Base-by-base conservation (phyloP, 1,140 invertebrate genomes). In the Drusus annulatus region DNA sequence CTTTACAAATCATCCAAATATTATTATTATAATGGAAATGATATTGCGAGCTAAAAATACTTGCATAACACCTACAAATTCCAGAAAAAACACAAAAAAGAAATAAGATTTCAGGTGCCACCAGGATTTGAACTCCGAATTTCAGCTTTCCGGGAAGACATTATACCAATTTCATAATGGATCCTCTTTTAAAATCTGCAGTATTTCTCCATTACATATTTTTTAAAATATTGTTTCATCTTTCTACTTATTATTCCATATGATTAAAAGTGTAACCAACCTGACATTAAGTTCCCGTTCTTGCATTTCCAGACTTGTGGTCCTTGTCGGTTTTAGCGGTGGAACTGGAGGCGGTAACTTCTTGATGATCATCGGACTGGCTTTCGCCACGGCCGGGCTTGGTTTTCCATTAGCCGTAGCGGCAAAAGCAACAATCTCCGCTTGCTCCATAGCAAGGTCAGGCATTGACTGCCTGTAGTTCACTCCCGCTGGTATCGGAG, bases 391-490 rank as follows among this genome's bases (percentile, higher is more conserved):
- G 21, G 50, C 21, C 84, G 16, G 87, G 17, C 31, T 17, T 13
- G 25, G 52, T 16, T 75, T 56, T 6, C 19, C 50, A 52, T 81
- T 81, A 13, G 69, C 8, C 17, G 79, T 15, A 36, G 79, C 79
- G 1, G 86, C 83, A 0, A 85, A 7, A 85, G 82, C 0, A 13
- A 85, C 84, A 15, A 84, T 87, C 76, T 91, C 91, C 28, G 88
- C 86, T 80, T 91, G 91, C 51, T 87, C 87, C 13, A 89, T 76
- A 0, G 89, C 80, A 6, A 94, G 86, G 86, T 94, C 93, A 0
- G 93, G 93, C 92, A 94, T 93, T 0, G 93, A 94, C 50, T 93
- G 92, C 73, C 93, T 89, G 79, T 93, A 93, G 84, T 92, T 91
- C 5, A 89, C 84, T 80, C 82, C 85, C 1, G 80, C 81, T 15